Evolutionary conservation across 2,888 invertebrate genomes (phyloP).

Genomic region (Andrena bicolor): DNA sequence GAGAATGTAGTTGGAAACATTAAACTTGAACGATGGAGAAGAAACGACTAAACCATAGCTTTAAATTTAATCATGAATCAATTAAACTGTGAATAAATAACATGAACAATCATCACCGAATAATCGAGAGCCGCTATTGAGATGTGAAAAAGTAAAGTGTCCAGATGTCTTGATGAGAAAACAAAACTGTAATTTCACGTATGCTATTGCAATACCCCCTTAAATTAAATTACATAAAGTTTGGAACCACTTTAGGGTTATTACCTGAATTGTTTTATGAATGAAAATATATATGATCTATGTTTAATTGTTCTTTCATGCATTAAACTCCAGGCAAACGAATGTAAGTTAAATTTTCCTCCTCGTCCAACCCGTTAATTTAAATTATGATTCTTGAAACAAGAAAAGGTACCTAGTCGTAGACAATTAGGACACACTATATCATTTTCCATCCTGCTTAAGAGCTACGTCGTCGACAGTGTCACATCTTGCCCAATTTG

Average conservation of each 20-base stretch:
- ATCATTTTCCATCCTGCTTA: too few relatives aligned
- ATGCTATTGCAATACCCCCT: not conserved
- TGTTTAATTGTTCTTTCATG: not conserved
- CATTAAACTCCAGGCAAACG: not conserved
- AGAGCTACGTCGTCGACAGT: too few relatives aligned
- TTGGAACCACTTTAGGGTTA: not conserved
- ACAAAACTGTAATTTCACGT: not conserved
- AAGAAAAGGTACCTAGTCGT: too few relatives aligned
- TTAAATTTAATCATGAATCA: too few relatives aligned
- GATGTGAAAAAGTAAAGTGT: not conserved
- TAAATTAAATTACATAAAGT: not conserved
- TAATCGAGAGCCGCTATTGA: not conserved
- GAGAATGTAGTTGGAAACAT: not conserved
- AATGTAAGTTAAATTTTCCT: not conserved
- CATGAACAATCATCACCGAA: not conserved
- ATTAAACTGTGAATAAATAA: too few relatives aligned
- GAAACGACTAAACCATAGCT: not conserved
- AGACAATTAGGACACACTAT: too few relatives aligned
- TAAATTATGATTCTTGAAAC: too few relatives aligned
- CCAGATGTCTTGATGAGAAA: not conserved
- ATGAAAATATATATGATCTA: not conserved
- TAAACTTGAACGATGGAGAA: not conserved
- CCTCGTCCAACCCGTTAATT: too few relatives aligned
- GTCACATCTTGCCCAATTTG: too few relatives aligned
- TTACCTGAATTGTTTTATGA: not conserved